Conservation (phyloP, 2,113 vertebrate species). For the Noctilio leporinus region DNA sequence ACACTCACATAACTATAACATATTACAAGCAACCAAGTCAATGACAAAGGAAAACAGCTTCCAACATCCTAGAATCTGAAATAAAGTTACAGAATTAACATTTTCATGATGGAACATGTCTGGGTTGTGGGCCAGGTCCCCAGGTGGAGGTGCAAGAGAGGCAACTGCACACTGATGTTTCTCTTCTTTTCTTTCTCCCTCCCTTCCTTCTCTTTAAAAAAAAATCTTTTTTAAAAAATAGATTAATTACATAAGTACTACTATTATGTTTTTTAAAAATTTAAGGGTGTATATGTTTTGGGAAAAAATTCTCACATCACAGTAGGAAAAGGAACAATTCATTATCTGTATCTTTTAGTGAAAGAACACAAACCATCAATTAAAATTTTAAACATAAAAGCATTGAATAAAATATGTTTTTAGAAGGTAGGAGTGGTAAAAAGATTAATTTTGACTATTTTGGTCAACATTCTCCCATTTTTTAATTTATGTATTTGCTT, state of each 20-base stretch:
- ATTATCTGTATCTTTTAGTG: neutral
- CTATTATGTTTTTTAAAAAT: neutral
- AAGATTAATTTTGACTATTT: neutral
- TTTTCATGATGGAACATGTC: neutral
- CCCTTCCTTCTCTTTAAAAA: no score
- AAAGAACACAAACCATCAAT: neutral
- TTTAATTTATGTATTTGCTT: neutral
- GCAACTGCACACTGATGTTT: no score
- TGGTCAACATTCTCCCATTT: neutral
- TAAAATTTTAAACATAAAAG: slow-evolving; percentile 7
- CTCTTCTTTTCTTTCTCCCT: no score
- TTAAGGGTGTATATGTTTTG: neutral
- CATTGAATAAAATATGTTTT: neutral
- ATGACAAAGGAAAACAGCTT: neutral
- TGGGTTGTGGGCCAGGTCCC: no score
- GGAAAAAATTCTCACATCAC: neutral
- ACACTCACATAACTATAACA: neutral
- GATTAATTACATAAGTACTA: neutral
- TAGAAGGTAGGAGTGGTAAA: neutral
- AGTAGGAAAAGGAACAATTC: neutral
- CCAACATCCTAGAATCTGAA: neutral
- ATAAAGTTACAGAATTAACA: neutral
- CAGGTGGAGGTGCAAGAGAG: no score
- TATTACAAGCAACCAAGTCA: neutral
- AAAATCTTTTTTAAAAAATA: no score